These are phyloP conservation scores for Saxidomus purpurata DNA, from an alignment of 1,140 invertebrate genomes.

Conservation along the genomic window DNA sequence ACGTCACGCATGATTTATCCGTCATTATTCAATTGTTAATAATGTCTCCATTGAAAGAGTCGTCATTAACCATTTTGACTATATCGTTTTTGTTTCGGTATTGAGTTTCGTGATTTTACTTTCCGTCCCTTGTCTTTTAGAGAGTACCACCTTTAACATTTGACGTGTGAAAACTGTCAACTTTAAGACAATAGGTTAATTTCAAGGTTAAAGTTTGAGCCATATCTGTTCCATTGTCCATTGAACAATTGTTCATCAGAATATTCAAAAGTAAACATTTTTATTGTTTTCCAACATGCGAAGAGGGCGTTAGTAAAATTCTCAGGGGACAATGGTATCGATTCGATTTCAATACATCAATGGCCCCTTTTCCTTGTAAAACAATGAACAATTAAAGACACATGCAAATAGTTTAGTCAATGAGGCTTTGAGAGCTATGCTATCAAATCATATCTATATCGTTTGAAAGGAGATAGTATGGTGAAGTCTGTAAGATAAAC, in stretches of 20 bases:
- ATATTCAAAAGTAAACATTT: slow-evolving; percentile 2
- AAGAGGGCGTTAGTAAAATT: slow-evolving; percentile 18
- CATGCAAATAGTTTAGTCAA: slow-evolving; percentile 36
- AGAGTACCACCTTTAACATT: slow-evolving; percentile 54
- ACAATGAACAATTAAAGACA: slow-evolving; percentile 25
- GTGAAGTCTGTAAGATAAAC: too few species aligned
- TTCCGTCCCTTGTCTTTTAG: slow-evolving; percentile 9
- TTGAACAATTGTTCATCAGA: background rate
- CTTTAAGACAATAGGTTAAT: slow-evolving; percentile 49
- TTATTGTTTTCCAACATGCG: slow-evolving; percentile 32
- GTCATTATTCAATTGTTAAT: background rate
- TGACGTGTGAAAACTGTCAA: slow-evolving; percentile 54
- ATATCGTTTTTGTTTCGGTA: background rate
- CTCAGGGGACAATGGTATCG: slow-evolving; percentile 9
- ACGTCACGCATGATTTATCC: slow-evolving; percentile 22
- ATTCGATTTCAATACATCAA: background rate
- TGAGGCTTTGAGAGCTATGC: slow-evolving; percentile 6
- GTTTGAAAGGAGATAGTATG: too few species aligned
- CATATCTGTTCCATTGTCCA: slow-evolving; percentile 21
- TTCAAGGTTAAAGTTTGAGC: slow-evolving; percentile 52
- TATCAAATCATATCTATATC: slow-evolving; percentile 1
- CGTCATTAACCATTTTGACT: slow-evolving; percentile 18
- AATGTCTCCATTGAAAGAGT: too few species aligned
- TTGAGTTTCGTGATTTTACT: background rate
- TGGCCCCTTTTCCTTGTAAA: background rate